A percentile compares a stretch with the other conserved stretches of the same genome.
Evolutionary conservation across 1,140 invertebrate species (phyloP).

Genomic region (Pogonognathellus flavescens): DNA sequence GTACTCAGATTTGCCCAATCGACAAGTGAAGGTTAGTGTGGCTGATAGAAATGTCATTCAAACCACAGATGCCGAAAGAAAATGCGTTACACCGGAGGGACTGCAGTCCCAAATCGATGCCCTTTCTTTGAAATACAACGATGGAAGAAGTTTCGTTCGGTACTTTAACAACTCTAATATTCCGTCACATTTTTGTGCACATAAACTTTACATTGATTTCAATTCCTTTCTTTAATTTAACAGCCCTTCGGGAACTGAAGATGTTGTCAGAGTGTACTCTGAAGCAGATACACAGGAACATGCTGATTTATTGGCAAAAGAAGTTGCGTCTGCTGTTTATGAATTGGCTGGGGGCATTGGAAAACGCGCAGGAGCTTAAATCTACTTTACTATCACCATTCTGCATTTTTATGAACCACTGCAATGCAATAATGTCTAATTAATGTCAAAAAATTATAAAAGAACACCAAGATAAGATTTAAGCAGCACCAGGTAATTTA

Average conservation of each 20-base stretch:
- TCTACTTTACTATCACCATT: no score
- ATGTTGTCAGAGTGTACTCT: slow-evolving; percentile 95
- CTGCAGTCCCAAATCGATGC: slow-evolving; percentile 87
- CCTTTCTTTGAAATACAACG: slow-evolving; percentile 78
- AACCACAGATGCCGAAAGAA: slow-evolving; percentile 88
- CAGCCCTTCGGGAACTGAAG: slow-evolving; percentile 97
- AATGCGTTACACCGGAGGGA: slow-evolving; percentile 82
- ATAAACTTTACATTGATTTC: no score
- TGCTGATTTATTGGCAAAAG: slow-evolving; percentile 80
- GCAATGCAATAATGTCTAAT: no score
- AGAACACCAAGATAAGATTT: no score
- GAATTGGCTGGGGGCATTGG: slow-evolving; percentile 83
- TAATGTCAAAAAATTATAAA: no score
- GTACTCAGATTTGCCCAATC: slow-evolving; percentile 90
- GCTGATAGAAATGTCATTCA: slow-evolving; percentile 86
- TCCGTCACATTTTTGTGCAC: no score
- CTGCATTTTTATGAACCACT: no score
- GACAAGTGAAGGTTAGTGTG: slow-evolving; percentile 89
- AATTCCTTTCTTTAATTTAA: slow-evolving; percentile 55
- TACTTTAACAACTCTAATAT: slow-evolving; percentile 67
- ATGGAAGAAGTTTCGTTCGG: slow-evolving; percentile 89
- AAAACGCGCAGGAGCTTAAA: slow-evolving; percentile 58
- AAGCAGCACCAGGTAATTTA: no score
- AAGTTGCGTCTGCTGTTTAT: slow-evolving; percentile 83
- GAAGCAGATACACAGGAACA: slow-evolving; percentile 86